These are phyloP conservation scores for Tipula lateralis DNA, from an alignment of 2,888 invertebrate genomes.

Conservation along the genomic window DNA sequence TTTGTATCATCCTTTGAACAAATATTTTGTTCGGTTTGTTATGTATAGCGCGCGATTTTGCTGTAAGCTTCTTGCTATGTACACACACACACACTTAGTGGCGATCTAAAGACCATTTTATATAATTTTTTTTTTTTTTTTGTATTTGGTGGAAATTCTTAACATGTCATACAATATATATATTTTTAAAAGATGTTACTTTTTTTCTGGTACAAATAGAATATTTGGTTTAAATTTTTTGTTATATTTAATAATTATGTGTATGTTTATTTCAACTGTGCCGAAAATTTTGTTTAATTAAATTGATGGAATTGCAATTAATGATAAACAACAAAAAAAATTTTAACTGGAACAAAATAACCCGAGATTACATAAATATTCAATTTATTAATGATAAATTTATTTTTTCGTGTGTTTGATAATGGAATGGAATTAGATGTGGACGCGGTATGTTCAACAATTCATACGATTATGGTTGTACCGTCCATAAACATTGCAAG, in stretches of 20 bases:
- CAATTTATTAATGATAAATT: not conserved
- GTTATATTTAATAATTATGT: not conserved
- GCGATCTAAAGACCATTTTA: not conserved
- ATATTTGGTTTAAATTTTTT: not conserved
- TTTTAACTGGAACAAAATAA: not conserved
- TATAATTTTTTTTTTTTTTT: not conserved
- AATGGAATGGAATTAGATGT: not conserved
- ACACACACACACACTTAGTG: not conserved
- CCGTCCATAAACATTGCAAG: too few relatives aligned
- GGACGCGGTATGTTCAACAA: not conserved
- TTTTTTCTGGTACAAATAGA: conserved; percentile 1
- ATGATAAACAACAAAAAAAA: not conserved
- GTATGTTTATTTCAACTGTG: conserved; percentile 19
- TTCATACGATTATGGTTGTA: too few relatives aligned
- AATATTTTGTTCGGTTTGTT: not conserved
- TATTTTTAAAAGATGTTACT: not conserved
- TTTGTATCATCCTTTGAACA: conserved; percentile 11
- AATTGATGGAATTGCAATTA: conserved; percentile 24
- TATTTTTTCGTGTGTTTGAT: not conserved
- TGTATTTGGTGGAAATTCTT: not conserved
- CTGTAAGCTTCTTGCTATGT: not conserved
- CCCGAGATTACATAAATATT: not conserved
- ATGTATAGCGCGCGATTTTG: not conserved
- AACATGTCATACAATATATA: not conserved
- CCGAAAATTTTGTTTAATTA: conserved; percentile 24